These are phyloP conservation scores for Mesorhabditis sp. DNA, from an alignment of 2,888 invertebrate species.

Conservation along the genomic window DNA sequence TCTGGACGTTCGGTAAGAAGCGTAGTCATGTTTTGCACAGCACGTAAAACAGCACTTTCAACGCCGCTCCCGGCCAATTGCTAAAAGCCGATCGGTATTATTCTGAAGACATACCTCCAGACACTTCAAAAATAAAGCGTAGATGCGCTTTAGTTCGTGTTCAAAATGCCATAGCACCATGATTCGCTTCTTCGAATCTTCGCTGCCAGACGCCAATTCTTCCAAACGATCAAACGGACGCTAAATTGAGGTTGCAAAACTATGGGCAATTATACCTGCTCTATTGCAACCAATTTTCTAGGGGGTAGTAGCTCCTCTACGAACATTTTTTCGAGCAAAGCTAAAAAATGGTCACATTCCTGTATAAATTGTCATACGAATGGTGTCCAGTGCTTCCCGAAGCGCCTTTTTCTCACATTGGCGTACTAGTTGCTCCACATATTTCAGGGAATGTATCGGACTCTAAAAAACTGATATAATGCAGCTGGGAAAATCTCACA, in stretches of 20 bases:
- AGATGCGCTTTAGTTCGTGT: constrained; percentile 77
- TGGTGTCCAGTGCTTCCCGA: constrained; percentile 65
- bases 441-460: constrained; percentile 71
- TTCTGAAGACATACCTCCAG: constrained; percentile 64
- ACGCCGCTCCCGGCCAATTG: constrained; percentile 73
- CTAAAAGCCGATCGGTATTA: constrained; percentile 8
- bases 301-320: constrained; percentile 69
- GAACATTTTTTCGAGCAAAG: constrained; percentile 76
- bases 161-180: constrained; percentile 78
- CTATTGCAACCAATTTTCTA: constrained; percentile 69
- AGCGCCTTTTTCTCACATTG: constrained; percentile 77
- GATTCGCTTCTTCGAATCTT: constrained; percentile 60
- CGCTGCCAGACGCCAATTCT: constrained; percentile 66
- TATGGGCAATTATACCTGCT: constrained; percentile 8
- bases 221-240: constrained; percentile 58
- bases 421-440: constrained; percentile 71
- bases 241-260: constrained; percentile 40
- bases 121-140: constrained; percentile 71
- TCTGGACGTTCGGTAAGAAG: constrained; percentile 77
- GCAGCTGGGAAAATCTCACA: neutral
- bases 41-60: constrained; percentile 76
- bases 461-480: constrained; percentile 9
- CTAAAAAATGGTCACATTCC: constrained; percentile 62
- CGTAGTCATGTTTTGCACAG: constrained; percentile 71
- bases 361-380: constrained; percentile 63